Base-by-base conservation (phyloP, 2,797 vertebrate genomes). In the Simalia tracyae region DNA sequence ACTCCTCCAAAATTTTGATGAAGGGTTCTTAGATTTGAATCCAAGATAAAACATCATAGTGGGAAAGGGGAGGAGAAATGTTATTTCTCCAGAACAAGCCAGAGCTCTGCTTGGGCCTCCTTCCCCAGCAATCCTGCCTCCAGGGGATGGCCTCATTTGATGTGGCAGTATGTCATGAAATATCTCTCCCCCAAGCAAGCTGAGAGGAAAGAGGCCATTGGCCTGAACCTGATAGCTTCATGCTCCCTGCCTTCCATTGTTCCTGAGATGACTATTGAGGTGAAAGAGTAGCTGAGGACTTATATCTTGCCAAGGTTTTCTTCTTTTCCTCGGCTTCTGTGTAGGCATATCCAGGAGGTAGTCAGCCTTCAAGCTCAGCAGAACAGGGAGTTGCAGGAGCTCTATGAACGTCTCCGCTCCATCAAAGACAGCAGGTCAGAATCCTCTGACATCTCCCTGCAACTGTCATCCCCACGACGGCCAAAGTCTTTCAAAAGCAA, bases 291-390 rank as follows among this genome's bases (percentile, higher is more conserved):
- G 81, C 4, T 5, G 61, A 46, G 31, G 26, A 7, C 57, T 22
- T 61, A 7, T 0, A 26, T 31, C 57, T 90, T 92, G 56, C 17
- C 19, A 50, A 76, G 5, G 5, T 22, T 56, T 76, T 90, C 12
- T 9, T 31, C 28, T 81, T 81, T 81, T 76, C 46, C 64, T 88
- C 68, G 24, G 26, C 0, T 64, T 76, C 24, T 57, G n/a, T 76
- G 61, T 87, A 99, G 99, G 97, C 99, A 99, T 96, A 98, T 99
- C 95, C 98, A 98, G 95, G 99, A 99, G 94, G 98, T 99, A 95
- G 98, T 99, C 86, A 98, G 95, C 57, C 98, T 99, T 92, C 98
- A 99, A 95, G 98, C 98, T 19, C 98, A 98, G 95, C 99, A 99
- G 97, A 98, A 98, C 96, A 96, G 96, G 95, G 99, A 99, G 96